Percentiles rank a stretch among this genome's conserved stretches.
phyloP scores from a whole-genome alignment of 2,888 invertebrate species.

The Oligia strigilis region DNA sequence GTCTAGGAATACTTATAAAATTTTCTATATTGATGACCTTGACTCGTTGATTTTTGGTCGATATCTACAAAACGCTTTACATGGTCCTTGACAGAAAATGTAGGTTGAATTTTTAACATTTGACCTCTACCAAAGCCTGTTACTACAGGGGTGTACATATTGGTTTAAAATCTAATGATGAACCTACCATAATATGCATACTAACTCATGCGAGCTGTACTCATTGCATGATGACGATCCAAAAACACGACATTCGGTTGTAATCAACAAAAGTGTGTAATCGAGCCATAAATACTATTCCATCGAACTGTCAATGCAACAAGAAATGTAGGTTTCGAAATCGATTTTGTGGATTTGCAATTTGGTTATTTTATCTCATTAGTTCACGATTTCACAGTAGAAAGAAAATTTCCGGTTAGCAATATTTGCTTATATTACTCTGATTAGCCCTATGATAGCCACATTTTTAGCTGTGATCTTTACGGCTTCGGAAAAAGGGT shows the following conservation, averaged over 20 bases:
- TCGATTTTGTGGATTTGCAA: slow-evolving; percentile 8
- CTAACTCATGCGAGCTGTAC: not conserved
- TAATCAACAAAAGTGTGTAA: slow-evolving; percentile 1
- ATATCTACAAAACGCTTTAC: slow-evolving; percentile 1
- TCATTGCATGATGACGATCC: slow-evolving; percentile 3
- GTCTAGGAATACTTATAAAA: slow-evolving; percentile 1
- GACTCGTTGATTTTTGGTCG: slow-evolving; percentile 9
- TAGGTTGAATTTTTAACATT: slow-evolving; percentile 6
- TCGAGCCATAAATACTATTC: slow-evolving; percentile 1
- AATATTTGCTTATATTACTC: slow-evolving; percentile 46
- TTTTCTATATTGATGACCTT: slow-evolving; percentile 20
- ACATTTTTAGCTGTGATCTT: slow-evolving; percentile 39
- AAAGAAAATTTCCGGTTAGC: slow-evolving; percentile 58
- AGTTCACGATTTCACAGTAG: slow-evolving; percentile 36
- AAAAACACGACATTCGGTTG: not conserved
- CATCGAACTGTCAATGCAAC: not conserved
- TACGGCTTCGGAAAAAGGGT: slow-evolving; percentile 39
- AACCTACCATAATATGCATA: not conserved
- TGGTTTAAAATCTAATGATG: not conserved
- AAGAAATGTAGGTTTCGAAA: slow-evolving; percentile 12
- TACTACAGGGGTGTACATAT: not conserved
- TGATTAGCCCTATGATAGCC: slow-evolving; percentile 21
- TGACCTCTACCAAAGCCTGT: slow-evolving; percentile 1
- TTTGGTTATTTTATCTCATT: slow-evolving; percentile 16
- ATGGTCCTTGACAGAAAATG: slow-evolving; percentile 7